These are phyloP conservation scores for Patella vulgata DNA, from an alignment of 1,140 invertebrate species.

Conservation along the genomic window DNA sequence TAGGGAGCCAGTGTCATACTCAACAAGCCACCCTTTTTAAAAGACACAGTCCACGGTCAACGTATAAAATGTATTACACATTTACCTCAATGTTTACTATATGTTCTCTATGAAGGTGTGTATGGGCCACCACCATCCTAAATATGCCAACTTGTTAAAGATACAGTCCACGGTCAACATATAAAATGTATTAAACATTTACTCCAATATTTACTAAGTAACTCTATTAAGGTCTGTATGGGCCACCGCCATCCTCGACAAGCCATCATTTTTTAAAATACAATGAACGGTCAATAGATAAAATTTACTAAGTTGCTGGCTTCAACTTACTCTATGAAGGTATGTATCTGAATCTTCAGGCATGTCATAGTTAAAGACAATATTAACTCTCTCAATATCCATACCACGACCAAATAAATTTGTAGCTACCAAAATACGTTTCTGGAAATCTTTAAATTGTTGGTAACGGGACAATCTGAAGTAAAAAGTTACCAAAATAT, in stretches of 20 bases:
- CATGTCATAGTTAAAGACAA: conserved; percentile 99
- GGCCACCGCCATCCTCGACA: too few relatives aligned
- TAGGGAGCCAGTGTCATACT: background rate
- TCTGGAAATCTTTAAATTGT: conserved; percentile 99
- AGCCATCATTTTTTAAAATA: background rate
- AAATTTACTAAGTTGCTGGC: background rate
- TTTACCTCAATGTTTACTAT: too few relatives aligned
- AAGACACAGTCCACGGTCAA: too few relatives aligned
- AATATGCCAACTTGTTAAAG: too few relatives aligned
- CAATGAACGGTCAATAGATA: conserved; percentile 1
- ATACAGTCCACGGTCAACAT: too few relatives aligned
- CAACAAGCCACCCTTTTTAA: too few relatives aligned
- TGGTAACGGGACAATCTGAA: conserved; percentile 83
- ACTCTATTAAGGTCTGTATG: too few relatives aligned
- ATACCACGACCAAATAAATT: conserved; percentile 94
- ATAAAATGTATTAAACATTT: too few relatives aligned
- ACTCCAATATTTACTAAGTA: too few relatives aligned
- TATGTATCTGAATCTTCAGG: conserved; percentile 99
- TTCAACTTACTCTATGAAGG: conserved; percentile 82
- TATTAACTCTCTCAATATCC: conserved; percentile 89
- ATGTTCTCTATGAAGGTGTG: too few relatives aligned
- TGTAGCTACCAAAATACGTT: conserved; percentile 97
- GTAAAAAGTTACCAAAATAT: conserved; percentile 14
- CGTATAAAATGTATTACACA: too few relatives aligned
- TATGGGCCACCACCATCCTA: too few relatives aligned